A percentile compares a stretch with the other conserved stretches of the same genome.
These are phyloP conservation scores for Polylopha cassiicola DNA, from an alignment of 2,888 invertebrate genomes.

Conservation along the genomic window DNA sequence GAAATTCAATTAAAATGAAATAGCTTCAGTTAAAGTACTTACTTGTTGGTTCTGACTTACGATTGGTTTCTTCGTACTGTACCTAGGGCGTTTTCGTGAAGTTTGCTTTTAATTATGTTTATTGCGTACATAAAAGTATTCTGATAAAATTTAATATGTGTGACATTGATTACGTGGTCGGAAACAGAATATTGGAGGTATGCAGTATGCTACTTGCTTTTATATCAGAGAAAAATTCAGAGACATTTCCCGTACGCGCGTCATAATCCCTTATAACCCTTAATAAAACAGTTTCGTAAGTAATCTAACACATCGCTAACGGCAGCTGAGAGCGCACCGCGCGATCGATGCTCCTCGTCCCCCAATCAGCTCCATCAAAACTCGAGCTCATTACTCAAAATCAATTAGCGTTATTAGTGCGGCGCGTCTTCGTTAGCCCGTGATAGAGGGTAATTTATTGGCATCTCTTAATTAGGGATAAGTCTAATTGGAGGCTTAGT, in stretches of 20 bases:
- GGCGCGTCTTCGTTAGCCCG: constrained; percentile 77
- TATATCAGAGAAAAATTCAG: no score
- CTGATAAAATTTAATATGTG: no score
- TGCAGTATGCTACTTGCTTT: no score
- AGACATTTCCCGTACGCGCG: no score
- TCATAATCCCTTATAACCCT: no score
- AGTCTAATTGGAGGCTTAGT: constrained; percentile 79
- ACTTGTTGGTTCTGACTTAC: constrained; percentile 50
- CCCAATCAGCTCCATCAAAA: constrained; percentile 74
- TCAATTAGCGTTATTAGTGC: constrained; percentile 77
- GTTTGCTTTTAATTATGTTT: no score
- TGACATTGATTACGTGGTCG: no score
- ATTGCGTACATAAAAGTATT: no score
- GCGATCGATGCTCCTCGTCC: constrained; percentile 56
- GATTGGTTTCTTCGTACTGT: constrained; percentile 50
- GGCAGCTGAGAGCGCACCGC: constrained; percentile 21
- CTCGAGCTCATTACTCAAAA: constrained; percentile 77
- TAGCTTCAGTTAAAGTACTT: constrained; percentile 33
- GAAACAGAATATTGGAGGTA: no score
- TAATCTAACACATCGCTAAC: constrained; percentile 17
- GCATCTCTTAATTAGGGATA: constrained; percentile 80
- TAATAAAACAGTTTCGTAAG: no score
- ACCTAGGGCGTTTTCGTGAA: no score
- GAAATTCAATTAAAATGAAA: constrained; percentile 67
- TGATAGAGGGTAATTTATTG: constrained; percentile 79